Conservation (phyloP, 2,113 vertebrate genomes). For the Hiodon alosoides region DNA sequence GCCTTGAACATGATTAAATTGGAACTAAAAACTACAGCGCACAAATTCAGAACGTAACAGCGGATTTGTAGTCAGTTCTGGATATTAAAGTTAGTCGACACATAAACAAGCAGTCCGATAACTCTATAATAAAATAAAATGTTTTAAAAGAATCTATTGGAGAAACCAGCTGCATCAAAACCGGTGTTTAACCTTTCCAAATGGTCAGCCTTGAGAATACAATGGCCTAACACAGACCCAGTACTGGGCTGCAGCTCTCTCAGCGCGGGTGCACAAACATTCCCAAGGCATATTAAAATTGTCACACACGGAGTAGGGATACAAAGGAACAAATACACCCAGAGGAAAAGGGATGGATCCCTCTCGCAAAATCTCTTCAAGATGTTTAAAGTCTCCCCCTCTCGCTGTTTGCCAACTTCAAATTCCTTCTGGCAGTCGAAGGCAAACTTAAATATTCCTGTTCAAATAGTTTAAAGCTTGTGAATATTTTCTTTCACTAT, state of each 20-base stretch:
- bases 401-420: slow-evolving; percentile 34
- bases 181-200: slow-evolving; percentile 21
- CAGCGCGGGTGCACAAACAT: slow-evolving; percentile 13
- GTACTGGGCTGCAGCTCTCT: slow-evolving; percentile 24
- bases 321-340: slow-evolving; percentile 25
- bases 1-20: too few species aligned
- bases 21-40: too few species aligned
- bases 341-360: slow-evolving; percentile 7
- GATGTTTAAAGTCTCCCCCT: slow-evolving; percentile 39
- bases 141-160: too few species aligned
- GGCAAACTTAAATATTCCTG: slow-evolving; percentile 49
- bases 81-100: too few species aligned
- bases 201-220: slow-evolving; percentile 11
- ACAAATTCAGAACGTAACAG: too few species aligned
- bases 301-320: slow-evolving; percentile 15
- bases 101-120: too few species aligned
- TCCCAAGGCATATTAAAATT: slow-evolving; percentile 18
- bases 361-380: slow-evolving; percentile 40
- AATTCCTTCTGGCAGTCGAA: slow-evolving; percentile 38
- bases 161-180: slow-evolving; percentile 5
- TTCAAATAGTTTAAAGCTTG: slow-evolving; percentile 42
- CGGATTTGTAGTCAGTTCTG: too few species aligned
- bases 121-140: too few species aligned
- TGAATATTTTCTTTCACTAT: slow-evolving; percentile 47
- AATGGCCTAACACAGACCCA: slow-evolving; percentile 18